These are phyloP conservation scores for Arbacia lixula DNA, from an alignment of 53 echinoderm and acorn worm species.

Conservation along the genomic window DNA sequence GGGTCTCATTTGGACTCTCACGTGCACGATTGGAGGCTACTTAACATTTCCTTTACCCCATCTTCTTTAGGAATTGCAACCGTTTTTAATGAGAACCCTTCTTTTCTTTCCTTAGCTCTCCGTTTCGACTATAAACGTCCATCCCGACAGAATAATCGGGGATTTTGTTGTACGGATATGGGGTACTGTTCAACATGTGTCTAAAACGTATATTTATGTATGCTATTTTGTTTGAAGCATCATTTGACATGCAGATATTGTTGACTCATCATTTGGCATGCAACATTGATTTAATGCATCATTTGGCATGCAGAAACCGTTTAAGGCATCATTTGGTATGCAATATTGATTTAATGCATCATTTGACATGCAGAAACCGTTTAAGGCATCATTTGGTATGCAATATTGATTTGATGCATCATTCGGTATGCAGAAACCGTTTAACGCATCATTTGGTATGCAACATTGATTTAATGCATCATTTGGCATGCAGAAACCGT, in stretches of 20 bases:
- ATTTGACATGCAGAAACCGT: neutral
- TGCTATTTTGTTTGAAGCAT: neutral
- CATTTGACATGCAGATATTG: neutral
- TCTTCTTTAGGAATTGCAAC: too few species aligned
- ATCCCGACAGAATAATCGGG: neutral
- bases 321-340: neutral
- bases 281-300: neutral
- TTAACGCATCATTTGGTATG: neutral
- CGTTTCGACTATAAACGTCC: constrained; percentile 6
- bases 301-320: neutral
- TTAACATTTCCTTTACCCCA: constrained; percentile 30
- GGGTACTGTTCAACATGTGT: constrained; percentile 1
- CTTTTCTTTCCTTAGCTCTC: neutral
- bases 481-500: too few species aligned
- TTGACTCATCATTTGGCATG: neutral
- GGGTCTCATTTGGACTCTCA: constrained; percentile 2
- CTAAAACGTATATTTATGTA: neutral
- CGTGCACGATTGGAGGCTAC: constrained; percentile 39
- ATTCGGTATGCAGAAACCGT: neutral
- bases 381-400: too few species aligned
- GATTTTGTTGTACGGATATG: neutral
- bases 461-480: neutral
- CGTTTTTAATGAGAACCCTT: too few species aligned
- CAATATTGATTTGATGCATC: neutral
- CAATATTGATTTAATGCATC: neutral